phyloP scores from a whole-genome alignment of 2,888 invertebrate genomes.

The Erannis defoliaria region DNA sequence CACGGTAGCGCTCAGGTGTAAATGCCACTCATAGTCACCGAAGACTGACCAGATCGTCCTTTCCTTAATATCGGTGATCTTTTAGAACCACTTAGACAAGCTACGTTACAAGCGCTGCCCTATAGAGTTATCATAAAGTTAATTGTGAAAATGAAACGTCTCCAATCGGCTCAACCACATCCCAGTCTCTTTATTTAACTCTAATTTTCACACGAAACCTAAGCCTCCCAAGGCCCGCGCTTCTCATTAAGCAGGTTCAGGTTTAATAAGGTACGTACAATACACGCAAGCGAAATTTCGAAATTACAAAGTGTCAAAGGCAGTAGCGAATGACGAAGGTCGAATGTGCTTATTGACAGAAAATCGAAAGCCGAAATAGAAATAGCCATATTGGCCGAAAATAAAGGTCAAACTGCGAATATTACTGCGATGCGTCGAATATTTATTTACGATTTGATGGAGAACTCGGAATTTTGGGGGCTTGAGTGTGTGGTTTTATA shows the following conservation, averaged over 20 bases:
- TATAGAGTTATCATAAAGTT: too few relatives aligned
- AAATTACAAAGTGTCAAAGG: constrained; percentile 49
- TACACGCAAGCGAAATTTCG: constrained; percentile 30
- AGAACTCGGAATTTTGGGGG: constrained; percentile 14
- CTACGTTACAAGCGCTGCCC: too few relatives aligned
- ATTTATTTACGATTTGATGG: constrained; percentile 22
- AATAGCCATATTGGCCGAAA: constrained; percentile 40
- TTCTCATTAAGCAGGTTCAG: constrained; percentile 26
- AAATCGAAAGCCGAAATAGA: constrained; percentile 46
- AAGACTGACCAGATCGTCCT: too few relatives aligned
- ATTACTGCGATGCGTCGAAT: constrained; percentile 24
- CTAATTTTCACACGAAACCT: background rate
- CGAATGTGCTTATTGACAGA: constrained; percentile 46
- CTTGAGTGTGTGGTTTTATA: background rate
- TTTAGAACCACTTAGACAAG: too few relatives aligned
- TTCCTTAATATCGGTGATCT: too few relatives aligned
- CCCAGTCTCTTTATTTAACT: background rate
- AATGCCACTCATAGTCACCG: too few relatives aligned
- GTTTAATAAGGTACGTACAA: constrained; percentile 34
- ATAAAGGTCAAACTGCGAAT: constrained; percentile 40
- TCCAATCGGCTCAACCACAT: too few relatives aligned
- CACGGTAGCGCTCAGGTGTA: too few relatives aligned
- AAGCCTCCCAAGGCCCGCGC: background rate
- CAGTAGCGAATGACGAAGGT: constrained; percentile 48
- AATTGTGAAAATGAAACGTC: too few relatives aligned